Percentiles rank a stretch among this genome's conserved stretches.
phyloP scores from a whole-genome alignment of 2,888 invertebrate genomes.

The Rhodophaea formosa region DNA sequence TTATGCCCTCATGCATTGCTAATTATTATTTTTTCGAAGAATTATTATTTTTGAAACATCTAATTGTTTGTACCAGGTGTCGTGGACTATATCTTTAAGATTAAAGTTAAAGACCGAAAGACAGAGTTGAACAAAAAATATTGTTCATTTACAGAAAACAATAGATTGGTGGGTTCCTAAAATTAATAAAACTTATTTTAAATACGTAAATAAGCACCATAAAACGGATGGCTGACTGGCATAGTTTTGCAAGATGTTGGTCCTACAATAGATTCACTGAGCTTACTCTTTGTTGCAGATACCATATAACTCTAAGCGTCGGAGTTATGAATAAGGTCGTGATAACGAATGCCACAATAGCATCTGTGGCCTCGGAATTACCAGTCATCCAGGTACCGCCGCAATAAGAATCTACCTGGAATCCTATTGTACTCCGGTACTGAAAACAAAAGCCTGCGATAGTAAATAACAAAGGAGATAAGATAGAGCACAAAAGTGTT shows the following conservation, averaged over 20 bases:
- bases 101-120: no score
- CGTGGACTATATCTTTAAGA: no score
- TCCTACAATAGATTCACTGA: not conserved
- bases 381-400: conserved; percentile 45
- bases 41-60: no score
- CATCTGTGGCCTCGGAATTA: conserved; percentile 32
- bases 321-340: conserved; percentile 32
- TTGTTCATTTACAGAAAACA: no score
- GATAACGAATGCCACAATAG: conserved; percentile 32
- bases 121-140: no score
- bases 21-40: no score
- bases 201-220: not conserved
- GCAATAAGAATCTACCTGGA: not conserved
- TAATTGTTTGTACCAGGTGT: no score
- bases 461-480: not conserved
- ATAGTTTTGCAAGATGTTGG: not conserved
- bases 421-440: not conserved
- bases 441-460: not conserved
- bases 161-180: no score
- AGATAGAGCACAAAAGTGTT: not conserved
- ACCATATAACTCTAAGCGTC: conserved; percentile 36
- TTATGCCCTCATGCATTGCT: no score
- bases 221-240: not conserved
- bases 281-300: conserved; percentile 33
- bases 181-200: no score